Percentiles rank a stretch among this genome's conserved stretches.
phyloP scores from a whole-genome alignment of 2,113 vertebrate genomes.

The Noturus placidus region DNA sequence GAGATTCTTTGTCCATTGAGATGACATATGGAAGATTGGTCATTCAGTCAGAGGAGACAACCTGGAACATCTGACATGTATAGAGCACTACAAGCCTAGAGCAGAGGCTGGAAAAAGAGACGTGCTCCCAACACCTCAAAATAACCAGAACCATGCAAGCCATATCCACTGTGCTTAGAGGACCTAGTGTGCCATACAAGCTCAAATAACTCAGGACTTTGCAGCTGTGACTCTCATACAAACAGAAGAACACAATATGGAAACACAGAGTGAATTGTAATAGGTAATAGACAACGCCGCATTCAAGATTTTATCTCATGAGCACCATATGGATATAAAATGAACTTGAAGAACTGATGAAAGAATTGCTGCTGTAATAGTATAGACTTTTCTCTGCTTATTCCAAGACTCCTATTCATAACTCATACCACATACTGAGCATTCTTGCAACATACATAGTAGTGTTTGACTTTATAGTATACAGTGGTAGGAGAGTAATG shows the following conservation, averaged over 20 bases:
- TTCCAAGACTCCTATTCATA: neutral
- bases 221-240: neutral
- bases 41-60: neutral
- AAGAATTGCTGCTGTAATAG: neutral
- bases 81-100: neutral
- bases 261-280: neutral
- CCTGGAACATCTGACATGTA: neutral
- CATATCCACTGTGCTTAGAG: slow-evolving; percentile 18
- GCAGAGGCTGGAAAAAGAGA: neutral
- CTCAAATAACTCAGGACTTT: neutral
- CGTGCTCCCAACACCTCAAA: slow-evolving; percentile 3
- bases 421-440: neutral
- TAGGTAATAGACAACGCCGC: neutral
- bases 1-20: neutral
- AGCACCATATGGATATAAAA: neutral
- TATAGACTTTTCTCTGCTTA: neutral
- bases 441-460: neutral
- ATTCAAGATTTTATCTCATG: neutral
- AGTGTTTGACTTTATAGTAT: neutral
- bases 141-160: slow-evolving; percentile 31
- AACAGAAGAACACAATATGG: neutral
- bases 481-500: neutral
- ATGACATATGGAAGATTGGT: neutral
- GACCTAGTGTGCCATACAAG: neutral
- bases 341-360: neutral